Conservation (phyloP, 1,140 invertebrate species). For the Geopemphigus sp. region DNA sequence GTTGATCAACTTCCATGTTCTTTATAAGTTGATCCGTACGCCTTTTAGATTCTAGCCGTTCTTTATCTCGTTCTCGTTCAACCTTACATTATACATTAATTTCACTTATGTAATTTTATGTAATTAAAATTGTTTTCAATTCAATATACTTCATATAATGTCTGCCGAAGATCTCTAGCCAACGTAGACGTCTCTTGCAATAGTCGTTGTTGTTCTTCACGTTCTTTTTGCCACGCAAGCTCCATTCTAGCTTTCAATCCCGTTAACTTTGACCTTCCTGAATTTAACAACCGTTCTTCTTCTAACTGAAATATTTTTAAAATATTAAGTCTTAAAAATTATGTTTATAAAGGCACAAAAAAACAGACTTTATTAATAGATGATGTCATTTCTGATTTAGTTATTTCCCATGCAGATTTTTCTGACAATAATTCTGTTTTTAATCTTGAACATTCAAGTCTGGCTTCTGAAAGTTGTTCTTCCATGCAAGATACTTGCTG, state of each 20-base stretch:
- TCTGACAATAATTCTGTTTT: slow-evolving; percentile 88
- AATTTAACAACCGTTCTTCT: slow-evolving; percentile 74
- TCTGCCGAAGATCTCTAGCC: slow-evolving; percentile 82
- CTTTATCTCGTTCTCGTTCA: slow-evolving; percentile 84
- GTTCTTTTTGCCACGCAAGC: slow-evolving; percentile 92
- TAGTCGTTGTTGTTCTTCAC: slow-evolving; percentile 85
- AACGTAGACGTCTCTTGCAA: slow-evolving; percentile 87
- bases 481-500: slow-evolving; percentile 82
- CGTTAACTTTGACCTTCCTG: slow-evolving; percentile 78
- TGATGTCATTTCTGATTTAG: slow-evolving; percentile 84
- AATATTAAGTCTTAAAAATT: neutral
- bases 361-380: slow-evolving; percentile 79
- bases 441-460: slow-evolving; percentile 76
- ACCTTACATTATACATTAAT: slow-evolving; percentile 59
- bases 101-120: neutral
- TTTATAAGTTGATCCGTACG: slow-evolving; percentile 81
- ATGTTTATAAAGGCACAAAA: neutral
- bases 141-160: slow-evolving; percentile 71
- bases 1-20: slow-evolving; percentile 81
- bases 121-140: neutral
- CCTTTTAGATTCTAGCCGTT: slow-evolving; percentile 79
- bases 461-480: slow-evolving; percentile 81
- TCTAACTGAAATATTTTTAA: slow-evolving; percentile 63
- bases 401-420: slow-evolving; percentile 82
- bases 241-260: slow-evolving; percentile 86